Evolutionary conservation across 2,113 vertebrate species (phyloP).

Genomic region (Hassar affinis): DNA sequence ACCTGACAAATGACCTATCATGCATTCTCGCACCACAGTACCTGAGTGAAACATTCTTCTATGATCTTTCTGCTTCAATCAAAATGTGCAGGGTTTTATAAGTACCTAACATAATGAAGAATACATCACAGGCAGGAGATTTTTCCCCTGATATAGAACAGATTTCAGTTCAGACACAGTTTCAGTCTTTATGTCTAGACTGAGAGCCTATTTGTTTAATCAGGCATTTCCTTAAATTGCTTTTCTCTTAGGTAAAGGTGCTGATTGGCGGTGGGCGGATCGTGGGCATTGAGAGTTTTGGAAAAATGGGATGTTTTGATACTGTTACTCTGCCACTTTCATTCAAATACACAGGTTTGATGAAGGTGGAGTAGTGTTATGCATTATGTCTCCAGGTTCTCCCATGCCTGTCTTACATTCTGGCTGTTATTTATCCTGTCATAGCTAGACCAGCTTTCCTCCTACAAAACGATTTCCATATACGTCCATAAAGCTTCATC

Average conservation of each 20-base stretch:
- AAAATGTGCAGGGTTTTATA: not conserved
- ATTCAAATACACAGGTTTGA: not conserved
- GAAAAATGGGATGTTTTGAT: not conserved
- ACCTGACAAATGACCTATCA: not conserved
- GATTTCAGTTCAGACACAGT: not conserved
- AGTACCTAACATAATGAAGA: not conserved
- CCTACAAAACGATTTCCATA: not conserved
- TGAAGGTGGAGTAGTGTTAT: not conserved
- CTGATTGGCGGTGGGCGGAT: not conserved
- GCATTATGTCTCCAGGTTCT: not conserved
- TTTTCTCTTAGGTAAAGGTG: not conserved
- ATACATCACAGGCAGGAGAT: not conserved
- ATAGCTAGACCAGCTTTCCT: not conserved
- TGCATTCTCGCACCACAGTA: not conserved
- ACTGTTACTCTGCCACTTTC: not conserved
- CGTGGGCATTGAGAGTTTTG: not conserved
- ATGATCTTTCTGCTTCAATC: not conserved
- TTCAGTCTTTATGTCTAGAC: not conserved
- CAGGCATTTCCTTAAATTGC: not conserved
- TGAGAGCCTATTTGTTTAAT: not conserved
- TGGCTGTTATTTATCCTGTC: not conserved
- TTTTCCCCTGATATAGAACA: not conserved
- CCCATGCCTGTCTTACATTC: not conserved
- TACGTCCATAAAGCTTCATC: not conserved
- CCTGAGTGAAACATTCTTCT: not conserved